phyloP scores from a whole-genome alignment of 2,797 vertebrate species.

The Darevskia nairensis region DNA sequence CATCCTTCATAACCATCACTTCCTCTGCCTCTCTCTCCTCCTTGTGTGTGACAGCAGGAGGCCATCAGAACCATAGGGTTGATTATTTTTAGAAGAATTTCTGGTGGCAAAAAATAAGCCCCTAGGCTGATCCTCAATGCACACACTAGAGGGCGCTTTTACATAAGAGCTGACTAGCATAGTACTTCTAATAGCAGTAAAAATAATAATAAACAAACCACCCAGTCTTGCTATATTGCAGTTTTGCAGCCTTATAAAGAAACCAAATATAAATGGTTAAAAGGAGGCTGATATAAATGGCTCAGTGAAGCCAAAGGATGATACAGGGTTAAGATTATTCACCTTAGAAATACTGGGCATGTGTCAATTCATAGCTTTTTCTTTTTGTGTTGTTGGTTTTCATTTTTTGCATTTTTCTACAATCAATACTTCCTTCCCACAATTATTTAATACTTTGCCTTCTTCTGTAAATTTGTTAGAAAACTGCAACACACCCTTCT shows the following conservation, averaged over 20 bases:
- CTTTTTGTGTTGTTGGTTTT: too few species aligned
- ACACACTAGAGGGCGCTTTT: slow-evolving; percentile 74
- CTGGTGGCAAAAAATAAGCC: neutral
- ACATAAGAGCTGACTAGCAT: neutral
- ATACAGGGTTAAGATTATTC: neutral
- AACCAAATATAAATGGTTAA: neutral
- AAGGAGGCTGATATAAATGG: slow-evolving; percentile 38
- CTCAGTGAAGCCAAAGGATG: slow-evolving; percentile 4
- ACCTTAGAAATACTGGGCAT: slow-evolving; percentile 29
- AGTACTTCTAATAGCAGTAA: neutral
- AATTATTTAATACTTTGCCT: neutral
- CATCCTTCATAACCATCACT: too few species aligned
- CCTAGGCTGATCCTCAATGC: neutral
- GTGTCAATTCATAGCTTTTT: neutral
- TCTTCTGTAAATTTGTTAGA: neutral
- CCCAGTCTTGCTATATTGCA: slow-evolving; percentile 23
- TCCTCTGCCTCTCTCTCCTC: too few species aligned
- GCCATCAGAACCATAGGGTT: too few species aligned
- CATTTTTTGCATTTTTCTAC: neutral
- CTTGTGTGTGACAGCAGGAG: too few species aligned
- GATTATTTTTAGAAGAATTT: too few species aligned
- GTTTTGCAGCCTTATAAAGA: neutral
- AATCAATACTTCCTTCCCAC: neutral
- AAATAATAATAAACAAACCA: neutral
- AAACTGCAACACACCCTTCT: neutral